Percentiles rank a stretch among this genome's conserved stretches.
Evolutionary conservation across 1,140 invertebrate species (phyloP).

Genomic region (Eriocheir sinensis): DNA sequence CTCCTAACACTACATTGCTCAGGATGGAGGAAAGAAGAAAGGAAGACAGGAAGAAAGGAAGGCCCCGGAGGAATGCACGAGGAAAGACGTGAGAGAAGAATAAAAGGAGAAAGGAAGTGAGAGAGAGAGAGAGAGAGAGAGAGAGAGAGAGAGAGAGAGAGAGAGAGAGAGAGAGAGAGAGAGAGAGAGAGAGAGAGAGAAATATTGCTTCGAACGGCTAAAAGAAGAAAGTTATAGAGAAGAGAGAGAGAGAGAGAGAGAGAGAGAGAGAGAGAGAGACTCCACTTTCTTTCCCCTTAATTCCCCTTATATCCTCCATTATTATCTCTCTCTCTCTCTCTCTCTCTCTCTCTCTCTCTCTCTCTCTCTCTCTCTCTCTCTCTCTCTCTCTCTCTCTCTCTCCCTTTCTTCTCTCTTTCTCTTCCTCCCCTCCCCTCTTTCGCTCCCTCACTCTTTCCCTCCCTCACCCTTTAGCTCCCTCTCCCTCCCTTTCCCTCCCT

Average conservation of each 20-base stretch:
- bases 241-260: not conserved
- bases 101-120: not conserved
- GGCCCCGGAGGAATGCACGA: too few species aligned
- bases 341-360: conserved; percentile 4
- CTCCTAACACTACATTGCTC: too few species aligned
- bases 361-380: conserved; percentile 4
- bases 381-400: not conserved
- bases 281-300: not conserved
- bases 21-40: not conserved
- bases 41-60: too few species aligned
- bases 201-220: too few species aligned
- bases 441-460: not conserved
- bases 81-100: too few species aligned
- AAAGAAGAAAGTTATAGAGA: not conserved
- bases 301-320: not conserved
- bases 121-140: not conserved
- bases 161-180: not conserved
- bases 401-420: too few species aligned
- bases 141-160: not conserved
- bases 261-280: not conserved
- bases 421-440: too few species aligned
- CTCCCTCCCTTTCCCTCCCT: not conserved
- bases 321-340: not conserved
- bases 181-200: not conserved
- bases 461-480: not conserved